Percentiles rank a stretch among this genome's conserved stretches.
Conservation (phyloP, 1,140 invertebrate species). For the Ctenoplectra terminalis region DNA sequence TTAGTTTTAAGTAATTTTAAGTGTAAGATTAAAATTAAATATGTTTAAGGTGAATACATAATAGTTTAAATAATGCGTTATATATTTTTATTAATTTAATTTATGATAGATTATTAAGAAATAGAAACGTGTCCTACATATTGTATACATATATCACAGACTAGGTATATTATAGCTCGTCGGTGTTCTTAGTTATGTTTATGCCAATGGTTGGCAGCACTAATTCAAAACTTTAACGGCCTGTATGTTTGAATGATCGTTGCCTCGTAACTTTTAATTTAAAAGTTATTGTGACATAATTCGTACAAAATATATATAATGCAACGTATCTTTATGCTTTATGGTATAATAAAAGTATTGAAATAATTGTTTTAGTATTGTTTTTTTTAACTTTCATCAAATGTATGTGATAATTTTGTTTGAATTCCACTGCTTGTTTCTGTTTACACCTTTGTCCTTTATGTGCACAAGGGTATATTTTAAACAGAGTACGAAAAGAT, state of each 20-base stretch:
- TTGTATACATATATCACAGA: no score
- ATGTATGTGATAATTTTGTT: background rate
- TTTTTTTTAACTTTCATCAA: background rate
- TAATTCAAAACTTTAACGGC: constrained; percentile 3
- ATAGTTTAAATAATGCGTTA: no score
- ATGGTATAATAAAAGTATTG: background rate
- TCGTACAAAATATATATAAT: background rate
- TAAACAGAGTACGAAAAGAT: background rate
- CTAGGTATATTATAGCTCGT: no score
- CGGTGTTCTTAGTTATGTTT: background rate
- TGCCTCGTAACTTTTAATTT: background rate
- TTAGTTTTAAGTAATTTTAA: no score
- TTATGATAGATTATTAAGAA: no score
- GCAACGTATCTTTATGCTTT: background rate
- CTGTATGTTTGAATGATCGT: background rate
- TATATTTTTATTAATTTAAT: no score
- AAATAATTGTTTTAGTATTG: background rate
- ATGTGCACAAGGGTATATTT: background rate
- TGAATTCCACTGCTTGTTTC: background rate
- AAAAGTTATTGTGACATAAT: background rate
- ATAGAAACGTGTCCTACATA: no score
- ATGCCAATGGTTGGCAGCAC: constrained; percentile 8
- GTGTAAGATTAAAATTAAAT: no score
- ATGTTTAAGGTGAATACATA: no score
- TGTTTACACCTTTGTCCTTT: background rate